A percentile compares a stretch with the other conserved stretches of the same genome.
These are phyloP conservation scores for Toxonevra muliebris DNA, from an alignment of 2,888 invertebrate genomes.

Conservation along the genomic window DNA sequence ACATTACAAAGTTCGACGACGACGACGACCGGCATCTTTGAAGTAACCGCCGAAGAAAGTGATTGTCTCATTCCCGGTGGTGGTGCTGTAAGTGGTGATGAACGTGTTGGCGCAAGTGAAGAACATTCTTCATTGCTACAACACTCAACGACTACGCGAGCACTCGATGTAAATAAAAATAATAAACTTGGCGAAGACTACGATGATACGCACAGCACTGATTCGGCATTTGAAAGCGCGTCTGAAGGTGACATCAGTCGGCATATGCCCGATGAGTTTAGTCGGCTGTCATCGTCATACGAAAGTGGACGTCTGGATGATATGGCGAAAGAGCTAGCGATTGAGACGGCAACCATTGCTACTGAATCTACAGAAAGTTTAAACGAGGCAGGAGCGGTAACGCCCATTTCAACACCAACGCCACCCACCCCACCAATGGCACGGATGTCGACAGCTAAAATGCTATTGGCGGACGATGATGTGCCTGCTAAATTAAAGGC, in stretches of 20 bases:
- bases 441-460: conserved; percentile 24
- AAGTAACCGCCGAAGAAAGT: conserved; percentile 56
- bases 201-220: conserved; percentile 61
- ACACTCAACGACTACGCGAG: conserved; percentile 43
- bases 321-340: conserved; percentile 53
- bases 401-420: conserved; percentile 46
- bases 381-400: conserved; percentile 44
- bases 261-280: conserved; percentile 60
- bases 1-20: conserved; percentile 6
- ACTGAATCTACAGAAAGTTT: conserved; percentile 60
- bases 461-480: conserved; percentile 6
- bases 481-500: conserved; percentile 10
- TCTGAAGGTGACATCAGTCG: conserved; percentile 63
- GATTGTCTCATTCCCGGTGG: conserved; percentile 48
- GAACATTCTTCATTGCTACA: conserved; percentile 27
- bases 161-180: conserved; percentile 60
- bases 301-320: conserved; percentile 57
- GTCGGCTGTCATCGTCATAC: conserved; percentile 54
- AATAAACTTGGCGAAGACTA: conserved; percentile 56
- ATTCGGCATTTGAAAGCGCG: conserved; percentile 63
- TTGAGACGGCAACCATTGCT: conserved; percentile 61
- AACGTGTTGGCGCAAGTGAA: conserved; percentile 21
- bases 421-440: conserved; percentile 37
- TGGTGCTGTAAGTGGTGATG: conserved; percentile 26
- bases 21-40: conserved; percentile 43